Conservation (phyloP, 2,797 vertebrate species). For the Characodon lateralis region DNA sequence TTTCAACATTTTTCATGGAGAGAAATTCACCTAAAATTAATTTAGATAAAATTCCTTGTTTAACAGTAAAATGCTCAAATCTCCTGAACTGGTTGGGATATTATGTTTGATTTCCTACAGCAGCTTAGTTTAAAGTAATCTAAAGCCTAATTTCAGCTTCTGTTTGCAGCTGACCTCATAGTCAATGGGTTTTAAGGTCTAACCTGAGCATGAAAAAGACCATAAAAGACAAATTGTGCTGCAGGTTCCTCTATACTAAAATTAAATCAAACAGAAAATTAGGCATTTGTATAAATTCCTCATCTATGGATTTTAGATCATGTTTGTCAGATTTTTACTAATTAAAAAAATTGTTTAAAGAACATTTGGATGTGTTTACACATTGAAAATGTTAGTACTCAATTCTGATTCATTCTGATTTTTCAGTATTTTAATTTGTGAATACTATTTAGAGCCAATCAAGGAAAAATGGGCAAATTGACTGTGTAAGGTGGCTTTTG, state of each 20-base stretch:
- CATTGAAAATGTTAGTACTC: neutral
- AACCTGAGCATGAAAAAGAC: neutral
- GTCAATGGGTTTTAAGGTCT: conserved; percentile 25
- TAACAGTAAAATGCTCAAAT: neutral
- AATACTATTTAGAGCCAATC: no score
- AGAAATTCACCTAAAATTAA: neutral
- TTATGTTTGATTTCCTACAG: conserved; percentile 22
- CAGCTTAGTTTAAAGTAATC: conserved; percentile 12
- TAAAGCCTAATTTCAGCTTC: conserved; percentile 7
- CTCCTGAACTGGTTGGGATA: neutral
- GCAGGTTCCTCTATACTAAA: neutral
- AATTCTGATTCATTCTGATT: neutral
- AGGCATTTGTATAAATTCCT: neutral
- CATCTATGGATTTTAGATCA: neutral
- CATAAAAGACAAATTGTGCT: neutral
- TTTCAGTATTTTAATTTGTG: neutral
- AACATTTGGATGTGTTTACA: neutral
- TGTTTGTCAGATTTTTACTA: neutral
- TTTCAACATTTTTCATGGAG: neutral
- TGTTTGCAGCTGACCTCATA: conserved; percentile 34
- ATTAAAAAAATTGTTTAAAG: neutral
- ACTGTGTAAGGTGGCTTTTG: no score
- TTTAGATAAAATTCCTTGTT: neutral
- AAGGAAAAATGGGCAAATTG: no score
- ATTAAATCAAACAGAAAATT: neutral